Evolutionary conservation across 2,888 invertebrate species (phyloP).

Genomic region (Electrophaes corylata): DNA sequence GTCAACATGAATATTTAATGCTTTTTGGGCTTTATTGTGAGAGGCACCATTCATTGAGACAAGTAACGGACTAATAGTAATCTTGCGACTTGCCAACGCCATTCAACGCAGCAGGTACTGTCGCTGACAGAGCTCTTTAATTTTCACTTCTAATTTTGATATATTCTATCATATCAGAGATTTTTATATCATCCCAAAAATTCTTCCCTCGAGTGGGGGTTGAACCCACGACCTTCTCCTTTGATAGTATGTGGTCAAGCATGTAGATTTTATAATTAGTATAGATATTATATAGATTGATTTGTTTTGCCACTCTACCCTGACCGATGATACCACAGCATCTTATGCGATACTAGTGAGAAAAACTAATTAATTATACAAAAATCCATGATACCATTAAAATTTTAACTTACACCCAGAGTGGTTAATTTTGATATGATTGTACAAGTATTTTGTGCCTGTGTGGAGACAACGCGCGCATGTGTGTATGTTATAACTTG

Average conservation of each 20-base stretch:
- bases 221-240: no score
- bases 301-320: no score
- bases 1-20: conserved; percentile 51
- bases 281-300: no score
- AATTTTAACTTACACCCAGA: conserved; percentile 3
- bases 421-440: conserved; percentile 49
- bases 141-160: background rate
- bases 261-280: no score
- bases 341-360: no score
- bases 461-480: conserved; percentile 51
- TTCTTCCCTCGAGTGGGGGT: no score
- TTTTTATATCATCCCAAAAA: no score
- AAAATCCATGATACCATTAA: background rate
- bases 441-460: conserved; percentile 47
- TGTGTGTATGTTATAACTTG: conserved; percentile 65
- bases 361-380: no score
- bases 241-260: no score
- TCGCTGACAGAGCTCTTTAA: conserved; percentile 41
- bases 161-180: no score
- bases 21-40: conserved; percentile 63
- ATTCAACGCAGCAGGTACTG: conserved; percentile 72
- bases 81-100: conserved; percentile 73
- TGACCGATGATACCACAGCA: no score
- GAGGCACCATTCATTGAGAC: conserved; percentile 79
- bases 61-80: conserved; percentile 82